Conservation (phyloP, 2,888 invertebrate species). For the Amphipoea oculea region DNA sequence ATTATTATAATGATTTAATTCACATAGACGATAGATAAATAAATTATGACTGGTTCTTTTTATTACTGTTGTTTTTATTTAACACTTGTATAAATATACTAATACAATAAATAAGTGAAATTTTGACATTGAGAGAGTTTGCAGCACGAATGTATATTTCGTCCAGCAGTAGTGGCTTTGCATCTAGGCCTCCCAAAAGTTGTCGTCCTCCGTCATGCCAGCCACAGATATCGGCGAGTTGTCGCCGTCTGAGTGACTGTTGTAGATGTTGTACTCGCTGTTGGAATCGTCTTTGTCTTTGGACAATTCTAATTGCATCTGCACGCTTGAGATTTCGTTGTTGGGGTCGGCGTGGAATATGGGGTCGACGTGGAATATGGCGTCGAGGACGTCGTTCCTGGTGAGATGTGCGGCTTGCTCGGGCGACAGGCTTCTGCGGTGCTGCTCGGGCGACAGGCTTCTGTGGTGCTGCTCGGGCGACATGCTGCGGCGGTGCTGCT, state of each 20-base stretch:
- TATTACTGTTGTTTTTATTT: slow-evolving; percentile 68
- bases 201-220: slow-evolving; percentile 78
- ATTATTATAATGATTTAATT: slow-evolving; percentile 80
- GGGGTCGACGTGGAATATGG: slow-evolving; percentile 76
- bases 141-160: slow-evolving; percentile 16
- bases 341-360: slow-evolving; percentile 72
- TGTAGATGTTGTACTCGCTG: slow-evolving; percentile 76
- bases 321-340: slow-evolving; percentile 69
- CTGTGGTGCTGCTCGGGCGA: background rate
- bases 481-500: too few relatives aligned
- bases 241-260: slow-evolving; percentile 74
- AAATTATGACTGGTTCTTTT: slow-evolving; percentile 83
- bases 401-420: slow-evolving; percentile 68
- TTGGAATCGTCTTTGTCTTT: slow-evolving; percentile 66
- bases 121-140: slow-evolving; percentile 19
- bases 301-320: slow-evolving; percentile 69
- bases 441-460: slow-evolving; percentile 14
- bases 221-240: slow-evolving; percentile 78
- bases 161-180: background rate
- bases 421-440: slow-evolving; percentile 57
- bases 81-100: slow-evolving; percentile 41
- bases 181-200: slow-evolving; percentile 82
- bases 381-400: slow-evolving; percentile 74
- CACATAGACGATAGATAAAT: slow-evolving; percentile 80
- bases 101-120: slow-evolving; percentile 44